A percentile compares a stretch with the other conserved stretches of the same genome.
Evolutionary conservation across 2,797 vertebrate species (phyloP).

Genomic region (Acropternis orthonyx): DNA sequence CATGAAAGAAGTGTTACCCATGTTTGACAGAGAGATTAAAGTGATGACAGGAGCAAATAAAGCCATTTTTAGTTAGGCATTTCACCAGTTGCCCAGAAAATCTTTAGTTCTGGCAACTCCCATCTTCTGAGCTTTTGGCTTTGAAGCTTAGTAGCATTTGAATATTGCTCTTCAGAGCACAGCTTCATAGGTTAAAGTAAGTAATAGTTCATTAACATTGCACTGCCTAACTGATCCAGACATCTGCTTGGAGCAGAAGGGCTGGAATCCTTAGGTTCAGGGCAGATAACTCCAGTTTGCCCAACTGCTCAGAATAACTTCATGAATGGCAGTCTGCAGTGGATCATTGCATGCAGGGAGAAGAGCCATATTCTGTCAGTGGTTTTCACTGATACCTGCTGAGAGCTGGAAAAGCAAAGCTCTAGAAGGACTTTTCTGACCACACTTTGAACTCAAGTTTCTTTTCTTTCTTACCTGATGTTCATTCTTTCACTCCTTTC

Average conservation of each 20-base stretch:
- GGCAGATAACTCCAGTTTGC: neutral
- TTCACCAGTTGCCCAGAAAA: neutral
- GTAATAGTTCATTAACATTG: neutral
- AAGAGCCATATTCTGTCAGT: neutral
- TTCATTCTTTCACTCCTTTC: neutral
- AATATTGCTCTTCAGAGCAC: neutral
- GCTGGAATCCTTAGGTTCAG: neutral
- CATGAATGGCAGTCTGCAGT: neutral
- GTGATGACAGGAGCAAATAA: neutral
- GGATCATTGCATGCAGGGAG: neutral
- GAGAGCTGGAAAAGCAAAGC: neutral
- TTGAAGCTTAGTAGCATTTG: neutral
- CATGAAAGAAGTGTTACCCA: neutral
- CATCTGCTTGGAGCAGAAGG: neutral
- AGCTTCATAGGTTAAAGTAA: neutral
- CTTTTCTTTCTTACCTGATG: neutral
- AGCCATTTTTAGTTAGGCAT: neutral
- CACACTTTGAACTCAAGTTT: neutral
- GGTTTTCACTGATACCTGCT: neutral
- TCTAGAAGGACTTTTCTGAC: neutral
- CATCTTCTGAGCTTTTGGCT: neutral
- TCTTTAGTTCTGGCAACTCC: neutral
- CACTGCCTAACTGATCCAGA: neutral
- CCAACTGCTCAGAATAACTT: neutral
- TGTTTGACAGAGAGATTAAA: neutral